phyloP scores from a whole-genome alignment of 2,113 vertebrate genomes.

The Nannobrachium achirus region DNA sequence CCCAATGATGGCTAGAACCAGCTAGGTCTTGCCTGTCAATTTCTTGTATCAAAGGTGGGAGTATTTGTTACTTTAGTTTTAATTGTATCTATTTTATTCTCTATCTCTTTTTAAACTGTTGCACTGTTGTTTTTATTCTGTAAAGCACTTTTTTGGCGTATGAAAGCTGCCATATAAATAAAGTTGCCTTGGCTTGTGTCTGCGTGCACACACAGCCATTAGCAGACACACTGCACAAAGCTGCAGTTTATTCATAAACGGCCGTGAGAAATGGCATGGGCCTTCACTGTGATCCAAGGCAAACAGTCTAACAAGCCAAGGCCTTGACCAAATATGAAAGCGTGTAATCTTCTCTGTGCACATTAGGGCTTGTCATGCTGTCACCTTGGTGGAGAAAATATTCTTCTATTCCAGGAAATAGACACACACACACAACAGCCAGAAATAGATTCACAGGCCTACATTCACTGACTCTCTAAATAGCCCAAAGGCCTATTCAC shows the following conservation, averaged over 20 bases:
- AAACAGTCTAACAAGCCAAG: not conserved
- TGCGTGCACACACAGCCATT: not conserved
- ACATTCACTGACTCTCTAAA: not conserved
- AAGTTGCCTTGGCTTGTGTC: no score
- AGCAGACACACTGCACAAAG: not conserved
- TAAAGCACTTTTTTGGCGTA: no score
- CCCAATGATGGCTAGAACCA: no score
- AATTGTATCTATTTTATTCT: not conserved
- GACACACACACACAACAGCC: not conserved
- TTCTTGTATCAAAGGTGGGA: no score
- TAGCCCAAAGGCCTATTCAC: no score
- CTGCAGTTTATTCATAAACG: conserved; percentile 5
- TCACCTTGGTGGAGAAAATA: conserved; percentile 9
- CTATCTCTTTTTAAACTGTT: no score
- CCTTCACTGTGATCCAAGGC: conserved; percentile 5
- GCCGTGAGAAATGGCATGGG: not conserved
- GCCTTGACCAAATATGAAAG: conserved; percentile 26
- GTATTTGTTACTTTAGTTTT: not conserved
- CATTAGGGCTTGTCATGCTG: not conserved
- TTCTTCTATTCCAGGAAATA: conserved; percentile 6
- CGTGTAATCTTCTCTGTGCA: not conserved
- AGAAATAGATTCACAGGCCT: not conserved
- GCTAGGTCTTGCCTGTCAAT: no score
- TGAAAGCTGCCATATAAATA: no score
- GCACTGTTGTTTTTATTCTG: not conserved